Evolutionary conservation across 2,888 invertebrate genomes (phyloP).

Genomic region (Acleris holmiana): DNA sequence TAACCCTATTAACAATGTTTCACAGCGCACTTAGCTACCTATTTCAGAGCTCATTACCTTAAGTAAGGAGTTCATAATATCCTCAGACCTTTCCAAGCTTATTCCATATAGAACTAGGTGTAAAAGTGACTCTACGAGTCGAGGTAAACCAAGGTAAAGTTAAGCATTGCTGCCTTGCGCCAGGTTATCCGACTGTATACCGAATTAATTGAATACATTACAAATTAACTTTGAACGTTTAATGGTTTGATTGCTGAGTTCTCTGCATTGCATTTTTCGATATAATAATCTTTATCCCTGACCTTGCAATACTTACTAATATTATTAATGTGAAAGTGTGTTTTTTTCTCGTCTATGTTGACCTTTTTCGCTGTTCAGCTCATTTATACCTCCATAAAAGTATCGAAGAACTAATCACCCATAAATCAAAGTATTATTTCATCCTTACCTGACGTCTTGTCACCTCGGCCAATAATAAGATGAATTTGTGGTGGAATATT

Average conservation of each 20-base stretch:
- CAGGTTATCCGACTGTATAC: conserved; percentile 5
- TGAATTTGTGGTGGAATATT: neutral
- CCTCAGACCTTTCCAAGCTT: conserved; percentile 1
- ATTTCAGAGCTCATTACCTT: conserved; percentile 2
- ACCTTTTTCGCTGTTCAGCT: no score
- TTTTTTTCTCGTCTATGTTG: neutral
- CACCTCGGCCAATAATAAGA: conserved; percentile 1
- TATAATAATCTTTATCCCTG: no score
- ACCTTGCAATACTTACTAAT: no score
- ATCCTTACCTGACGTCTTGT: neutral
- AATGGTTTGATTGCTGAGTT: no score
- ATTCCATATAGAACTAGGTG: neutral
- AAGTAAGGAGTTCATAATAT: conserved; percentile 6
- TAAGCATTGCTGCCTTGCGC: neutral
- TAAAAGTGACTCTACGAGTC: neutral
- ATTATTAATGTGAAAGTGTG: no score
- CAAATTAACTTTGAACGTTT: neutral
- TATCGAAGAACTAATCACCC: no score
- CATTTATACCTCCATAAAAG: no score
- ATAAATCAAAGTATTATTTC: no score
- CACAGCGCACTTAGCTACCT: neutral
- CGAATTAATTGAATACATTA: conserved; percentile 6
- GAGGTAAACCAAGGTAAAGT: neutral
- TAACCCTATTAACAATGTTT: neutral
- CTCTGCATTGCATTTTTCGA: no score